phyloP scores from a whole-genome alignment of 1,140 invertebrate genomes.

The Drosophila orosa region DNA sequence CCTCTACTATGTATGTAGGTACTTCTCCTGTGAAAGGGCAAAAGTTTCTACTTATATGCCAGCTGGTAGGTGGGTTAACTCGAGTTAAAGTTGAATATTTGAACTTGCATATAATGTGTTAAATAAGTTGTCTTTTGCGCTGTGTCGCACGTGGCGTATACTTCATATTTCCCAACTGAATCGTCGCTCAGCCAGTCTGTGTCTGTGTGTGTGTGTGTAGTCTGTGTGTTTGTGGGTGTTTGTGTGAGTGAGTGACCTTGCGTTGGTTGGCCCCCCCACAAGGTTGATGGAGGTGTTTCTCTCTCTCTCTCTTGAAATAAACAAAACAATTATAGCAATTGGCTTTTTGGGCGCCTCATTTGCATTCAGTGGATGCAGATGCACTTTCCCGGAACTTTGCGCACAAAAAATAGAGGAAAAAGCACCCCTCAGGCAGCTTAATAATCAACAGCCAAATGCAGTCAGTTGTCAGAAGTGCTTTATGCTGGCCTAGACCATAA shows the following conservation, averaged over 20 bases:
- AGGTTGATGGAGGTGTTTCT: constrained; percentile 31
- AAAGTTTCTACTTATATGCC: constrained; percentile 14
- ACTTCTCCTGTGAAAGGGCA: background rate
- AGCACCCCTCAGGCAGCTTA: background rate
- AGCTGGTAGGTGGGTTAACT: constrained; percentile 1
- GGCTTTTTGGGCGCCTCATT: constrained; percentile 24
- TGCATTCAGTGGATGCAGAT: constrained; percentile 24
- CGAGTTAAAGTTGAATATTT: constrained; percentile 40
- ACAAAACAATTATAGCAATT: constrained; percentile 34
- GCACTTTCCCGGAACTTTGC: constrained; percentile 3
- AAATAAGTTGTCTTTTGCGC: constrained; percentile 39
- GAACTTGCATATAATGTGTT: constrained; percentile 45
- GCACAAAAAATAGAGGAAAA: background rate
- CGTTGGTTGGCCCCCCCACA: constrained; percentile 42
- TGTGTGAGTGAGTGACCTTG: constrained; percentile 23
- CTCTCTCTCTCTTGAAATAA: constrained; percentile 17
- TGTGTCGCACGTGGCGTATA: constrained; percentile 42
- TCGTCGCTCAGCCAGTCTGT: constrained; percentile 19
- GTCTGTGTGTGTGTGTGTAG: background rate
- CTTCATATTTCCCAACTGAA: constrained; percentile 49
- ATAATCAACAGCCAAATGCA: constrained; percentile 25
- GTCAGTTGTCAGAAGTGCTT: background rate
- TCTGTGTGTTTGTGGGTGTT: background rate
- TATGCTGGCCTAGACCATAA: constrained; percentile 19
- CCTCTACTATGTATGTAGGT: no score